A percentile compares a stretch with the other conserved stretches of the same genome.
Evolutionary conservation across 1,140 invertebrate genomes (phyloP).

Genomic region (Spodoptera litura): DNA sequence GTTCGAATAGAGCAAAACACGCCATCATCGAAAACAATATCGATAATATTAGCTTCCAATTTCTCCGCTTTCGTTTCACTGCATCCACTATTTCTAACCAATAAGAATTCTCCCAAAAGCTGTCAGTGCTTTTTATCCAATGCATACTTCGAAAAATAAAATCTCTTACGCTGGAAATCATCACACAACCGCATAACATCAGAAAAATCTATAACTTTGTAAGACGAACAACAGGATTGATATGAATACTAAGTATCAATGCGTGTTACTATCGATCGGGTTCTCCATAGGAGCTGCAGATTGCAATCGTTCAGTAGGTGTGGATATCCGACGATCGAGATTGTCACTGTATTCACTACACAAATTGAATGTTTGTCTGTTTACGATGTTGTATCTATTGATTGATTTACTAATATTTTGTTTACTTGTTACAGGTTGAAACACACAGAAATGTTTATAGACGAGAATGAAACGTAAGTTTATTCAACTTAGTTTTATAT

Average conservation of each 20-base stretch:
- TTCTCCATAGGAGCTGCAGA: conserved; percentile 8
- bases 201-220: background rate
- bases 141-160: too few relatives aligned
- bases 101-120: too few relatives aligned
- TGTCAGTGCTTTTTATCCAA: too few relatives aligned
- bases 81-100: too few relatives aligned
- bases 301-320: background rate
- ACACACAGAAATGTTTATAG: conserved; percentile 82
- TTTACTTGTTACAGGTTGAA: conserved; percentile 79
- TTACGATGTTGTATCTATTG: background rate
- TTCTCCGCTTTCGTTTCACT: too few relatives aligned
- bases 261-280: background rate
- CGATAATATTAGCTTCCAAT: too few relatives aligned
- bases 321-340: background rate
- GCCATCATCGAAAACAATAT: too few relatives aligned
- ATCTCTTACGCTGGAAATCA: too few relatives aligned
- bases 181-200: background rate
- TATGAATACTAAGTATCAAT: background rate
- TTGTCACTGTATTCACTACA: conserved; percentile 4
- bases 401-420: conserved; percentile 16
- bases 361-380: background rate
- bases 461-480: conserved; percentile 85
- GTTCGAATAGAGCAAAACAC: too few relatives aligned
- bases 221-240: background rate
- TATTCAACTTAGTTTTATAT: conserved; percentile 13